phyloP scores from a whole-genome alignment of 2,888 invertebrate genomes.

The Lithophane semibrunnea region DNA sequence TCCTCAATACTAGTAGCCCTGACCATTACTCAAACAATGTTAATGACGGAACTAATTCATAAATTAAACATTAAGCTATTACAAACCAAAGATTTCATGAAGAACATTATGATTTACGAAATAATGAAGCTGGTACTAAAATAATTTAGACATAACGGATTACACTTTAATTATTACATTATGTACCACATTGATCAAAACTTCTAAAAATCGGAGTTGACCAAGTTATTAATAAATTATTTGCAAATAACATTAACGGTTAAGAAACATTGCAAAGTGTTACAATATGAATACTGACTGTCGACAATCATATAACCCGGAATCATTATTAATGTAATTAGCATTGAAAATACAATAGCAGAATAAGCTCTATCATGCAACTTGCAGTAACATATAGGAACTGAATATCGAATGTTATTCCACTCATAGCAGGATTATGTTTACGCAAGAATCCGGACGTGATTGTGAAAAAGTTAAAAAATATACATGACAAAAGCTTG shows the following conservation, averaged over 20 bases:
- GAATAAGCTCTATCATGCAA: conserved; percentile 48
- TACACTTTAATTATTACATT: conserved; percentile 6
- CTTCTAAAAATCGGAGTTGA: conserved; percentile 13
- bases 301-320: conserved; percentile 36
- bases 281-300: conserved; percentile 10
- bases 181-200: conserved; percentile 20
- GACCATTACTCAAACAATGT: conserved; percentile 63
- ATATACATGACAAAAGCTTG: conserved; percentile 53
- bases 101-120: conserved; percentile 39
- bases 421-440: conserved; percentile 44
- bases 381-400: conserved; percentile 44
- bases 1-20: conserved; percentile 71
- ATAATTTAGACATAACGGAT: conserved; percentile 16
- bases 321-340: conserved; percentile 51
- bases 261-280: conserved; percentile 15
- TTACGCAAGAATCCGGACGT: conserved; percentile 62
- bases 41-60: conserved; percentile 69
- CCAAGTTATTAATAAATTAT: conserved; percentile 19
- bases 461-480: conserved; percentile 59
- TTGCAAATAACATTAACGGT: conserved; percentile 20
- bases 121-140: conserved; percentile 8
- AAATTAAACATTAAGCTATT: conserved; percentile 67
- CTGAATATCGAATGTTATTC: conserved; percentile 37
- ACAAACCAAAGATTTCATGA: conserved; percentile 46
- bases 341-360: conserved; percentile 38